phyloP scores from a whole-genome alignment of 2,797 vertebrate genomes.

The Falco novaeseelandiae region DNA sequence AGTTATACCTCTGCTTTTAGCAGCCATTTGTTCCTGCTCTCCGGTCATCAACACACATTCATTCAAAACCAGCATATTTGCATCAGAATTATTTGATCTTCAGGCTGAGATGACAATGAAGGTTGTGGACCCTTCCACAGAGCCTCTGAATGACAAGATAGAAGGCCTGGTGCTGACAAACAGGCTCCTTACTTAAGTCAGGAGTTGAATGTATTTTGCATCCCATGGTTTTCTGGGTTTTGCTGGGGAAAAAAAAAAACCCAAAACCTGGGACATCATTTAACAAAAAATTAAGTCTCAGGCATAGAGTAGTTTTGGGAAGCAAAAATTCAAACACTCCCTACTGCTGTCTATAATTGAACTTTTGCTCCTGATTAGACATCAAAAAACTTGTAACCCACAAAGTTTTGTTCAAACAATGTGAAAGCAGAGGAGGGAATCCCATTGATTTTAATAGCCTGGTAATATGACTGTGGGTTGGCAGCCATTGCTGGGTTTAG shows the following conservation, averaged over 20 bases:
- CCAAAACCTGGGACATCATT: not conserved
- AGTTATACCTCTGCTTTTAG: not conserved
- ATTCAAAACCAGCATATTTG: not conserved
- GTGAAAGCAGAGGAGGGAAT: not conserved
- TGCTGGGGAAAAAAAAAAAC: not conserved
- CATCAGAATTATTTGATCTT: not conserved
- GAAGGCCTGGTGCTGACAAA: not conserved
- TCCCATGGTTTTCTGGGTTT: not conserved
- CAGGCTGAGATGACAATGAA: not conserved
- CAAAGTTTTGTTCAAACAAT: not conserved
- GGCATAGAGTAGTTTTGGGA: not conserved
- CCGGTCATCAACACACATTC: not conserved
- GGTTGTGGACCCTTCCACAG: not conserved
- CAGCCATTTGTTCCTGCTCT: not conserved
- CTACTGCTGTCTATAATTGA: not conserved
- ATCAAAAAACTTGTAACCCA: not conserved
- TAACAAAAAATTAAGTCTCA: not conserved
- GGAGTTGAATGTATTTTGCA: not conserved
- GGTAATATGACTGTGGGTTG: not conserved
- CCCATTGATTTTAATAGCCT: not conserved
- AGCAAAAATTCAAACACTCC: not conserved
- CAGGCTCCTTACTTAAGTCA: not conserved
- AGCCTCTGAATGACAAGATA: not conserved
- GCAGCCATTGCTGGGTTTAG: not conserved
- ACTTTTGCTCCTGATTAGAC: not conserved